phyloP scores from a whole-genome alignment of 2,797 vertebrate species.

The Pseudomugil tenellus region DNA sequence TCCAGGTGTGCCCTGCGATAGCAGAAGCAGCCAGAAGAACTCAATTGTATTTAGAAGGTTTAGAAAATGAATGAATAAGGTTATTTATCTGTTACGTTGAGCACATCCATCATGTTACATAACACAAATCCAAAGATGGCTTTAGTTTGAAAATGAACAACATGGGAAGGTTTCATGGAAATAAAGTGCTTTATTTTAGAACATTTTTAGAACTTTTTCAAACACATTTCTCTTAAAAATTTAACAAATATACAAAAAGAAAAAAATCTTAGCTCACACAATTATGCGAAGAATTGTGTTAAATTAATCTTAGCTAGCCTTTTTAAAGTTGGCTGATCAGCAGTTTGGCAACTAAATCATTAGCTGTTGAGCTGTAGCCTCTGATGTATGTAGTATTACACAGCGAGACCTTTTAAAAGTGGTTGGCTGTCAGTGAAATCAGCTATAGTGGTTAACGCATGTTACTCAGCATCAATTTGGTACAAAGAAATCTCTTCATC shows the following conservation, averaged over 20 bases:
- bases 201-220: slow-evolving; percentile 66
- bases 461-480: slow-evolving; percentile 44
- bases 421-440: slow-evolving; percentile 63
- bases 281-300: slow-evolving; percentile 58
- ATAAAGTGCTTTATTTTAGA: slow-evolving; percentile 86
- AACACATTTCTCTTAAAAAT: slow-evolving; percentile 66
- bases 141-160: neutral
- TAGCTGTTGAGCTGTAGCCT: slow-evolving; percentile 47
- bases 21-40: neutral
- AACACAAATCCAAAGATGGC: neutral
- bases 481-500: slow-evolving; percentile 29
- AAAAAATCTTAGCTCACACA: slow-evolving; percentile 41
- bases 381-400: slow-evolving; percentile 24
- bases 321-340: slow-evolving; percentile 49
- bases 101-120: neutral
- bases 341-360: slow-evolving; percentile 72
- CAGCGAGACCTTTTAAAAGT: slow-evolving; percentile 43
- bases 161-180: slow-evolving; percentile 53
- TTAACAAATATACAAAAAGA: slow-evolving; percentile 35
- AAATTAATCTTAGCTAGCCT: slow-evolving; percentile 59
- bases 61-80: neutral
- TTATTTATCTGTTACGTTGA: neutral
- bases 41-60: neutral
- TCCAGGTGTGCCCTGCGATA: neutral
- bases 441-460: slow-evolving; percentile 71